Evolutionary conservation across 1,140 invertebrate genomes (phyloP), one percentile per base, ranked within the genome.

Genomic region (Eurosta solidaginis): DNA sequence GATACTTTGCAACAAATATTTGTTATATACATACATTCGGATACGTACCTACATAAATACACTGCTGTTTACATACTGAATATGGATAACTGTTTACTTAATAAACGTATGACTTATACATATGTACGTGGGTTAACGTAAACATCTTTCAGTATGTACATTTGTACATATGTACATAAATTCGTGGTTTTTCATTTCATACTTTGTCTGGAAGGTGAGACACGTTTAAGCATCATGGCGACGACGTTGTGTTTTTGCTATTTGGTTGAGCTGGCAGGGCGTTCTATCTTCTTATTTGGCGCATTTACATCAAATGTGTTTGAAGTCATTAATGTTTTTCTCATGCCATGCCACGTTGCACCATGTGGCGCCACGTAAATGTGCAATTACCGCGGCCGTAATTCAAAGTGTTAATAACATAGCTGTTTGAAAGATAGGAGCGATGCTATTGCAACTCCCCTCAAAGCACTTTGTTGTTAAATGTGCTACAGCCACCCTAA

Each of bases 331-430:
- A 59, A 59, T 59, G 27, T 33, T 59, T 12, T 33, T 59, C 54
- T 33, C 54, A 59, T 59, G 27, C 12, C 27, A 17, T 59, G 54
- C 54, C 29, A 33, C 54, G 54, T 59, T 29, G 29, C 14, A 29
- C 27, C 54, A 36, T 59, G 54, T 59, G 54, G 27, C 54, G 25
- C 27, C 25, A 59, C 25, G 27, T 33, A 36, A 59, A 33, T 27
- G 27, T 33, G 29, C 54, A 29, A 59, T 59, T 59, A 59, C 54
- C 17, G n/a, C 27, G 54, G 27, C 29, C 54, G 54, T 33, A 59
- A 59, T 59, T 59, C 54, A 29, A 59, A 59, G 54, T 59, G 29
- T 59, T 59, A 59, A 59, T 33, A 29, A 59, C 22, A 59, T 36
- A 29, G 25, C 17, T n/a, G n/a, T 12, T 25, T 29, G 29, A 1